Evolutionary conservation across 2,113 vertebrate genomes (phyloP), one percentile per base, ranked within the genome.

Genomic region (Melospiza georgiana): DNA sequence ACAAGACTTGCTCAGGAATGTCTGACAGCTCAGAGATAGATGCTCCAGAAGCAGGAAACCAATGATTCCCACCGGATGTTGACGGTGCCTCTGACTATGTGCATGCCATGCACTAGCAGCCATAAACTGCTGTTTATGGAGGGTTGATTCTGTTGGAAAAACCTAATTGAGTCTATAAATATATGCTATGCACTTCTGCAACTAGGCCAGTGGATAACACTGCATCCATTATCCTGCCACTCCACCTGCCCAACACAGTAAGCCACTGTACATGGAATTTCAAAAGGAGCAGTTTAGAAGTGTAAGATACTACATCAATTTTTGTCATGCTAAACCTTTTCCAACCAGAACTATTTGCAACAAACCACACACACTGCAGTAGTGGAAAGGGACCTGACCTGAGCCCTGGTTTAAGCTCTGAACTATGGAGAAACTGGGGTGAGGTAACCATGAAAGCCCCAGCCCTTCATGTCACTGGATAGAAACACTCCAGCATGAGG

Each of bases 401-500:
- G 4, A 78, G 43, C n/a, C 61, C 37, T 73, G 44, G 33, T 35
- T 83, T 88, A 67, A 43, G 24, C 20, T 44, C 37, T 74, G 52
- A 79, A 49, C 12, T 13, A 22, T 5, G 25, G 37, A 66, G n/a
- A 52, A 80, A 49, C 48, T 16, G 30, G 49, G 30, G 22, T 0
- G 2, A 71, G 37, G 52, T 41, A 77, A 76, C 33, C 6, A 10
- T 24, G 13, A 13, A 84, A 77, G 31, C 16, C 43, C 20, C 28
- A 44, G 19, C n/a, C n/a, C 23, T 72, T 68, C 27, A 8, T 10
- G 27, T 33, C 0, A 0, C 23, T 78, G 57, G 19, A 44, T 2
- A 65, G 27, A 76, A 92, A 49, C 25, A 57, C 7, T 39, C 35
- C n/a, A 67, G 61, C 2, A 8, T 4, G 13, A 85, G 55, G 69